Evolutionary conservation across 2,113 vertebrate genomes (phyloP), one percentile per base, ranked within the genome.

Genomic region (Hydrolagus affinis): DNA sequence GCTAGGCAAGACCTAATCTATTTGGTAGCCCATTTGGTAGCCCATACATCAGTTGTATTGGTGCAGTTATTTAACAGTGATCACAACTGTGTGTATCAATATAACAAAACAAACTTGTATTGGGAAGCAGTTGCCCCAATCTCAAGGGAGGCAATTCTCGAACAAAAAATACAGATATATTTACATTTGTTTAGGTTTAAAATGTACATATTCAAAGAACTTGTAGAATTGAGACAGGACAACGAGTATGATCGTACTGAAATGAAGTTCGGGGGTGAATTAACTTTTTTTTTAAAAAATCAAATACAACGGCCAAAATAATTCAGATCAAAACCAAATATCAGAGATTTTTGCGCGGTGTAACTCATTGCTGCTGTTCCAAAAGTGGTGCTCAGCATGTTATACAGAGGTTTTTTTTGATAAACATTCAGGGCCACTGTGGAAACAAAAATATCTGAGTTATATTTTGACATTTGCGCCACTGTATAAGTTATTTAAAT

Each of bases 241-340:
- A 7, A 80, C 14, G 6, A 44, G 44, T 44, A 12, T 62, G 57
- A n/a, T 28, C 4, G 57, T 23, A 19, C 8, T 80, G 64, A 64
- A 64, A 1, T 80, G n/a, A 80, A 83, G 66, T n/a, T 77, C 23
- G 57, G 21, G 59, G n/a, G 56, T 77, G 60, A 77, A 60, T 80
- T 64, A 68, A 68, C 14, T 28, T 32, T 68, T 68, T 32, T n/a
- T n/a, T n/a, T n/a, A n/a, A n/a, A 15, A 66, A 66, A 83, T 78
- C 21, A 2, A 32, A 32, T 66, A 3, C 23, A 83, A 17, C 3
- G 30, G 8, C 56, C 25, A 66, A 68, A 14, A 0, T 56, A 44
- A 77, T 19, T 66, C 32, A 10, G 17, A 80, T 28, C 76, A 78
- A 77, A 44, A 60, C 21, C 32, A 64, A 30, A 25, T 11, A 15